phyloP scores from a whole-genome alignment of 2,888 invertebrate species.

The Nasonia oneida region DNA sequence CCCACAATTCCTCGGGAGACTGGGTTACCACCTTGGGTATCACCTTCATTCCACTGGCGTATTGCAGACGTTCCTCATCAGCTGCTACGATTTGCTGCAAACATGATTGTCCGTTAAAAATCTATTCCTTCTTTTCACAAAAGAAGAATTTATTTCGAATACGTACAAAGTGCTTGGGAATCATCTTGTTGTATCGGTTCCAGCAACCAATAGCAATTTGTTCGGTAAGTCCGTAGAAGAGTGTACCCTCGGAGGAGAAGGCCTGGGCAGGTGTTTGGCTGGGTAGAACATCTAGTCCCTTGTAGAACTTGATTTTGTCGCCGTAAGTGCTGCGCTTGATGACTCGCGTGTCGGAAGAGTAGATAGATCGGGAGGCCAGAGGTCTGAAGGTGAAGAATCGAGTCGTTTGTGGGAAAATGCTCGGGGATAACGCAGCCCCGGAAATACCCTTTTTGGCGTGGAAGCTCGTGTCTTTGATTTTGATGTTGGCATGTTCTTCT shows the following conservation, averaged over 20 bases:
- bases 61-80: neutral
- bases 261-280: constrained; percentile 62
- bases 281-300: constrained; percentile 51
- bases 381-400: neutral
- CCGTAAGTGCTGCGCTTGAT: neutral
- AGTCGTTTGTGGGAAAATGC: neutral
- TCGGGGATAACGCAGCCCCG: neutral
- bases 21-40: neutral
- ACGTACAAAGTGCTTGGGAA: neutral
- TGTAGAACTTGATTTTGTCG: constrained; percentile 82
- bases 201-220: constrained; percentile 76
- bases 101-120: neutral
- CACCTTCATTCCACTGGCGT: constrained; percentile 14
- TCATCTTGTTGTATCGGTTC: constrained; percentile 67
- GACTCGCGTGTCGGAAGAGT: neutral
- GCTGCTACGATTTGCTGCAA: neutral
- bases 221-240: constrained; percentile 75
- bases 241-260: constrained; percentile 67
- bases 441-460: neutral
- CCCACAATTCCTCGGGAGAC: constrained; percentile 83
- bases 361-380: neutral
- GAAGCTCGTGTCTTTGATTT: neutral
- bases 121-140: neutral
- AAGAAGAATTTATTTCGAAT: too few relatives aligned
- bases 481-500: neutral